phyloP scores from a whole-genome alignment of 2,797 vertebrate genomes.

The Sebastes hopkinsi region DNA sequence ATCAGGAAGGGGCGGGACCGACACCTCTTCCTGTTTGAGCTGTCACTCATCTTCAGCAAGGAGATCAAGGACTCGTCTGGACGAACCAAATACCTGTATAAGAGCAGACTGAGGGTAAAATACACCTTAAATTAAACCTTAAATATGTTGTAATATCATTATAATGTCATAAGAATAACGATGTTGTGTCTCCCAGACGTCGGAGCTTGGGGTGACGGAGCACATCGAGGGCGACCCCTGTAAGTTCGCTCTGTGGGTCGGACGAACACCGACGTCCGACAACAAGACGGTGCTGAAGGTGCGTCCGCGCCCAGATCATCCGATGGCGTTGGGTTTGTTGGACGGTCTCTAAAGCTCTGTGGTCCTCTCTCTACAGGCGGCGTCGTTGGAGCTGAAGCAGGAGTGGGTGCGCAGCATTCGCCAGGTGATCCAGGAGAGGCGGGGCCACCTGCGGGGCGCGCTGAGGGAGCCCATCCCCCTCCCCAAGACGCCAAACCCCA shows the following conservation, averaged over 20 bases:
- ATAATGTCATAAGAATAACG: no score
- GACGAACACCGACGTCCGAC: constrained; percentile 96
- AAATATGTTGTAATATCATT: no score
- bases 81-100: constrained; percentile 94
- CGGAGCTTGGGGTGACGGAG: constrained; percentile 96
- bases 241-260: constrained; percentile 98
- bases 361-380: constrained; percentile 79
- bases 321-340: no score
- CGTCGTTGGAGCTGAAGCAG: constrained; percentile 95
- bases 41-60: constrained; percentile 98
- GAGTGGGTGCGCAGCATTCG: constrained; percentile 98
- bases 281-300: constrained; percentile 98
- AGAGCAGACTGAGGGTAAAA: no score
- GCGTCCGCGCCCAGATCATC: not conserved
- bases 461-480: constrained; percentile 97
- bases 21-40: constrained; percentile 98
- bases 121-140: no score
- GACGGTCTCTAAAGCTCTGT: not conserved
- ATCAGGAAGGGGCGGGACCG: constrained; percentile 97
- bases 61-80: constrained; percentile 98
- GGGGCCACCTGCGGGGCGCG: constrained; percentile 95
- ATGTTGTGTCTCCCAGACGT: constrained; percentile 83
- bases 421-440: constrained; percentile 97
- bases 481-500: constrained; percentile 96
- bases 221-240: constrained; percentile 98